Conservation (phyloP, 1,140 invertebrate species). For the Papilio helenus region DNA sequence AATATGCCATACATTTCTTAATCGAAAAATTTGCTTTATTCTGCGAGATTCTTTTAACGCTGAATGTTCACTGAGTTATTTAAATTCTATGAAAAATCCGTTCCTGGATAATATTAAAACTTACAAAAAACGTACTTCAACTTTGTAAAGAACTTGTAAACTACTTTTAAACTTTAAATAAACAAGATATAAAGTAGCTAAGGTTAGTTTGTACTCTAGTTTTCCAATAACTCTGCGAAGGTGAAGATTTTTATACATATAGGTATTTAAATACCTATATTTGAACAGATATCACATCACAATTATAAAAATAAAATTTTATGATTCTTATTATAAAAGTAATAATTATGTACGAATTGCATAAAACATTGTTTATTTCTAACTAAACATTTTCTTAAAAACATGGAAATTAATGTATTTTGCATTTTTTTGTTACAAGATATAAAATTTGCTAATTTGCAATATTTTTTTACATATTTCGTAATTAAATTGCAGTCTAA, state of each 20-base stretch:
- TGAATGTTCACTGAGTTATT: not conserved
- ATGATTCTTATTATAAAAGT: too few species aligned
- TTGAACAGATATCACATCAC: too few species aligned
- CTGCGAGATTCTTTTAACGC: not conserved
- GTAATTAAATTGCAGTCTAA: too few species aligned
- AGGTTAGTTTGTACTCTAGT: not conserved
- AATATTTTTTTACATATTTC: too few species aligned
- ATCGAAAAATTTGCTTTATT: not conserved
- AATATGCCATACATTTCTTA: not conserved
- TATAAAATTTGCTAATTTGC: too few species aligned
- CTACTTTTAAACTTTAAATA: slow-evolving; percentile 11
- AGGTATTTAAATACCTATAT: too few species aligned
- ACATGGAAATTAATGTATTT: too few species aligned
- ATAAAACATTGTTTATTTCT: too few species aligned
- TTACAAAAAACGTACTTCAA: not conserved
- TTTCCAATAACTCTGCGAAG: not conserved
- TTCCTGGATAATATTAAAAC: not conserved
- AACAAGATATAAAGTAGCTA: not conserved
- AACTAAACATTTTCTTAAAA: too few species aligned
- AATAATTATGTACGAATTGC: too few species aligned
- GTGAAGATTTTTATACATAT: not conserved
- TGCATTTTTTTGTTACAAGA: too few species aligned
- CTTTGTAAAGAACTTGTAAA: slow-evolving; percentile 20
- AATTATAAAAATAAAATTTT: too few species aligned
- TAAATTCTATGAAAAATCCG: not conserved